Evolutionary conservation across 1,140 invertebrate species (phyloP).

Genomic region (Cherax quadricarinatus): DNA sequence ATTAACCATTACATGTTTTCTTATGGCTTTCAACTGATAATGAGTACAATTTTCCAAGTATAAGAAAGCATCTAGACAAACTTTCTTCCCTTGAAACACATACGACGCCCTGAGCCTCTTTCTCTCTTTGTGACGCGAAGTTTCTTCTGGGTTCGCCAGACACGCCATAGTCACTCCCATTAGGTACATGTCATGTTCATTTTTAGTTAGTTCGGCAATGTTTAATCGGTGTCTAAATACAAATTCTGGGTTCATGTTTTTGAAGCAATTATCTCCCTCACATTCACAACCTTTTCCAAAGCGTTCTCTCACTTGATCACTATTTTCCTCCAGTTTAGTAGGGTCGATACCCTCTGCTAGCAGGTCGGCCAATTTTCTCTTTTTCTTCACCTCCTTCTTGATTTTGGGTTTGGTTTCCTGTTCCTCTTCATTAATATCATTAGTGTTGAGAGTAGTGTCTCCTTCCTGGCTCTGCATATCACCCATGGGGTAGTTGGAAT

Average conservation of each 20-base stretch:
- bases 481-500: conserved; percentile 50
- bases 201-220: conserved; percentile 87
- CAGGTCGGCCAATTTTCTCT: conserved; percentile 77
- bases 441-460: conserved; percentile 72
- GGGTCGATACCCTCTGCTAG: conserved; percentile 78
- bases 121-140: conserved; percentile 84
- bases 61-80: conserved; percentile 87
- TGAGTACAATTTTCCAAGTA: conserved; percentile 89
- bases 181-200: conserved; percentile 86
- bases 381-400: conserved; percentile 78
- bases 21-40: conserved; percentile 86
- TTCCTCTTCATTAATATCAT: conserved; percentile 73
- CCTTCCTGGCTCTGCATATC: conserved; percentile 68
- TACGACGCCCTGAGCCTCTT: conserved; percentile 85
- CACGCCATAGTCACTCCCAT: conserved; percentile 90
- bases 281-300: conserved; percentile 86
- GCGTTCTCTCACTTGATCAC: conserved; percentile 82
- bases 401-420: conserved; percentile 74
- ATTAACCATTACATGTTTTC: conserved; percentile 87
- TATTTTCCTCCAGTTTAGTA: conserved; percentile 80
- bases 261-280: conserved; percentile 85
- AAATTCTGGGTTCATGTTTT: conserved; percentile 83
- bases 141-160: conserved; percentile 85
- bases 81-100: conserved; percentile 84
- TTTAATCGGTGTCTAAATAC: conserved; percentile 87